Base-by-base conservation (phyloP, 1,140 invertebrate species). In the Drosophila ironensis region DNA sequence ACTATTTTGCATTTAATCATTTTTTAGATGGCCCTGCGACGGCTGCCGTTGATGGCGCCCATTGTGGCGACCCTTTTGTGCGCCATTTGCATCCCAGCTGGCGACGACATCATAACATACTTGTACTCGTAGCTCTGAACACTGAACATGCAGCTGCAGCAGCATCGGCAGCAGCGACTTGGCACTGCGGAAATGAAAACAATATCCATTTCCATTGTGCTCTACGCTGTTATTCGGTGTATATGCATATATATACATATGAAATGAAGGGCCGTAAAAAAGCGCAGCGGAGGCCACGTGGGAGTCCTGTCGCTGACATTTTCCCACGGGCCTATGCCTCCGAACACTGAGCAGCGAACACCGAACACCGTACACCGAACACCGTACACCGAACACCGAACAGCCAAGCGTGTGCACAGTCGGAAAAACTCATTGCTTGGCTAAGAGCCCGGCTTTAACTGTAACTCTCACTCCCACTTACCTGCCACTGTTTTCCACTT, bases 181-280 rank as follows among this genome's bases (percentile, higher is more conserved):
- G 63, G 59, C 42, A 63, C 59, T 73, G 64, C 80, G 78, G 80
- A 86, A 86, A 84, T 84, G 78, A 84, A 84, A 84, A 84, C 78
- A 86, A 84, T 84, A 84, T 84, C 73, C 78, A 84, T 84, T 86
- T 84, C 70, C 78, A 84, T 84, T 84, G 80, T 86, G n/a, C n/a
- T n/a, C n/a, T n/a, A 57, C 72, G 52, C 66, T 84, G 78, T 70
- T 82, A 78, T 77, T 70, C 51, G 78, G 50, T 52, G 50, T 47
- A 54, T 53, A 25, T 37, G 33, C 60, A 60, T 38, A 28, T 28
- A 40, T 41, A 50, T 38, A 53, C 42, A 41, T 51, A 25, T n/a
- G 30, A 17, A 53, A 77, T 42, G 53, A 56, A 37, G 40, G 42
- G 53, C 51, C 35, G 48, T 37, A 68, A 42, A 33, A 84, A 82